These are phyloP conservation scores for Amblyopsis hoosieri DNA, from an alignment of 2,797 vertebrate species.

Conservation along the genomic window DNA sequence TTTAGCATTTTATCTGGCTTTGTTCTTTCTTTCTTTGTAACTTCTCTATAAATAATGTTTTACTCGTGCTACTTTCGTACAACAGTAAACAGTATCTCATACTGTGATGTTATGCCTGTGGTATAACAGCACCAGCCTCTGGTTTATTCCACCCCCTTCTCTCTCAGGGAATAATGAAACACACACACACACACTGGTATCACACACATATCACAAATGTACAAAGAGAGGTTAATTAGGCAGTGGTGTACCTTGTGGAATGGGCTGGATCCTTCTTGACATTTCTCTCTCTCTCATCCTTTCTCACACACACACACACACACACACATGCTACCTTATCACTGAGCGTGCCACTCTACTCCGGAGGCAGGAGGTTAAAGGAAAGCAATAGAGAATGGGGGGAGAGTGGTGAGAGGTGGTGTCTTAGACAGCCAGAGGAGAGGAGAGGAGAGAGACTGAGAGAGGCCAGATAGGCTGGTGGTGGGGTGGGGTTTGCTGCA, in stretches of 20 bases:
- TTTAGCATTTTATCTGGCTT: too few relatives aligned
- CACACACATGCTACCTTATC: neutral
- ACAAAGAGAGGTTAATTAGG: too few relatives aligned
- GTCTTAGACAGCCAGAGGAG: slow-evolving; percentile 19
- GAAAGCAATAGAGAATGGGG: neutral
- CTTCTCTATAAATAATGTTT: too few relatives aligned
- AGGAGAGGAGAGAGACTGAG: slow-evolving; percentile 28
- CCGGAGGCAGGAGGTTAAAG: neutral
- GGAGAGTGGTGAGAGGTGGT: slow-evolving; percentile 6
- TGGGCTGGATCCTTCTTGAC: too few relatives aligned
- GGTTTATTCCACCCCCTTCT: too few relatives aligned
- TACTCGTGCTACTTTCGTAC: too few relatives aligned
- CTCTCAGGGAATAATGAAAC: neutral
- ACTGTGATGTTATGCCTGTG: too few relatives aligned
- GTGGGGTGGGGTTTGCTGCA: slow-evolving; percentile 40
- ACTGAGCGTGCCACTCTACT: neutral
- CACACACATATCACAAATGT: neutral
- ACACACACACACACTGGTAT: neutral
- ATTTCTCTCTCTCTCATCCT: neutral
- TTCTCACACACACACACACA: neutral
- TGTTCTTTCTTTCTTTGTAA: too few relatives aligned
- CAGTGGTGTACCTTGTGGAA: too few relatives aligned
- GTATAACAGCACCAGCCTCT: too few relatives aligned
- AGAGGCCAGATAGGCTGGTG: slow-evolving; percentile 11
- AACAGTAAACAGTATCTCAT: too few relatives aligned